Evolutionary conservation across 92 coral and sea anemone species (phyloP).

Genomic region (Isaurus tuberculatus): DNA sequence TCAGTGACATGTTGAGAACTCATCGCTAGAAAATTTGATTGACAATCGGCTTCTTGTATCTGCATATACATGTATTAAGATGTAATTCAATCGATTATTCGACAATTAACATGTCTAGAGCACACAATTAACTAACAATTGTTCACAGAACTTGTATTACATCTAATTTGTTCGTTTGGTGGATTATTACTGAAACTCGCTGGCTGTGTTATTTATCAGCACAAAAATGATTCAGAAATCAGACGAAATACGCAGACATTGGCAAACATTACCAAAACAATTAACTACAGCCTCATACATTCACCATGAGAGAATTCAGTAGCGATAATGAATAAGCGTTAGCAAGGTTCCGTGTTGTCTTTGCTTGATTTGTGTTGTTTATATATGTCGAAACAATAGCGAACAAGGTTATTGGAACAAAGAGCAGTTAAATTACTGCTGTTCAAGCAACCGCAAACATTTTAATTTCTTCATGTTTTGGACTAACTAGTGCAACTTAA

Average conservation of each 20-base stretch:
- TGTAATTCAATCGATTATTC: slow-evolving; percentile 92
- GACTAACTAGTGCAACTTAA: not conserved
- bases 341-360: slow-evolving; percentile 46
- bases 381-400: slow-evolving; percentile 73
- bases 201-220: slow-evolving; percentile 3
- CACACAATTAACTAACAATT: slow-evolving; percentile 90
- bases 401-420: slow-evolving; percentile 72
- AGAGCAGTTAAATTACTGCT: slow-evolving; percentile 34
- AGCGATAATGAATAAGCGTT: slow-evolving; percentile 1
- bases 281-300: not conserved
- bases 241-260: not conserved
- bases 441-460: slow-evolving; percentile 60
- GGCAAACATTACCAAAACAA: slow-evolving; percentile 4
- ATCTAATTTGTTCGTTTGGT: slow-evolving; percentile 56
- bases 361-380: slow-evolving; percentile 75
- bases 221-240: not conserved
- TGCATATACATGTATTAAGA: slow-evolving; percentile 87
- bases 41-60: slow-evolving; percentile 72
- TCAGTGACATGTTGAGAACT: slow-evolving; percentile 29
- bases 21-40: slow-evolving; percentile 64
- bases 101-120: slow-evolving; percentile 92
- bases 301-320: slow-evolving; percentile 15
- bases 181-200: slow-evolving; percentile 25
- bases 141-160: slow-evolving; percentile 80
- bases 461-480: not conserved